Evolutionary conservation across 1,140 invertebrate species (phyloP), one percentile per base, ranked within the genome.

Genomic region (Meteorus sp.): DNA sequence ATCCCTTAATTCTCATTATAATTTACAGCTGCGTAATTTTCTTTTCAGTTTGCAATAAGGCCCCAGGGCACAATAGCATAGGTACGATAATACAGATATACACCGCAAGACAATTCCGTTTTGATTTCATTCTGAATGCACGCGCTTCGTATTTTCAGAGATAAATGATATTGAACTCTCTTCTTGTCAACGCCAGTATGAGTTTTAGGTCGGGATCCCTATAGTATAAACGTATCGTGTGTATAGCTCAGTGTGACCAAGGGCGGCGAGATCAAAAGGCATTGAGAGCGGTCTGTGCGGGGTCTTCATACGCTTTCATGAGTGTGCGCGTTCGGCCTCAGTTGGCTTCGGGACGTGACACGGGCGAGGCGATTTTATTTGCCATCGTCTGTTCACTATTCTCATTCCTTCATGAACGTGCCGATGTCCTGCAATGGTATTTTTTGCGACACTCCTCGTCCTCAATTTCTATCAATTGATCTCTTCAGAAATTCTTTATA

Each of bases 291-390:
- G 59, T 67, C 62, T 68, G 68, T 61, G 63, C 66, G 65, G 61
- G 69, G 66, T 60, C 71, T 72, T 75, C 69, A 73, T 72, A 65
- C 68, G 60, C 61, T 67, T 68, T 73, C 70, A 69, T 48, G 68
- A 69, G 61, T 64, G 56, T 55, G 52, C 62, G 35, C 65, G 56
- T 55, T 56, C 62, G 35, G 62, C 60, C 56, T 61, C 60, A 63
- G 47, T 51, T 61, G 35, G 63, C 61, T 69, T 68, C 67, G 70
- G 65, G 66, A 80, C 78, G 78, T 80, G 78, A 79, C 70, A 74
- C 76, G 72, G 77, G 71, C 67, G 71, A 70, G 69, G 72, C 78
- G 77, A 79, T 80, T n/a, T 80, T 80, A 79, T 80, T 77, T 80
- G 75, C 76, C 75, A 77, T 78, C 73, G 77, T 74, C n/a, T 73